phyloP scores from a whole-genome alignment of 2,888 invertebrate genomes.

The Drosophila birchii region DNA sequence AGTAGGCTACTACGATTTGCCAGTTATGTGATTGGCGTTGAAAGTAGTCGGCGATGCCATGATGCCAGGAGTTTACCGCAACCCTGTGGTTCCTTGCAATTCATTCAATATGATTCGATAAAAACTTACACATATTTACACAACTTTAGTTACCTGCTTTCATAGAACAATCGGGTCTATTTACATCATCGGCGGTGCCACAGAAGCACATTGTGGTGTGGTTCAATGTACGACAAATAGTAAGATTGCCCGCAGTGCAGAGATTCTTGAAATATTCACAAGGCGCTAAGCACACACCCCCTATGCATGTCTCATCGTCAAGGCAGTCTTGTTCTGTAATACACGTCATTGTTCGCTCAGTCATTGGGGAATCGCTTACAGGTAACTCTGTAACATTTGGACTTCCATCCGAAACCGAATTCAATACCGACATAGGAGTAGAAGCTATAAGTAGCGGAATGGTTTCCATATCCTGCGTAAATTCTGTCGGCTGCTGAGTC shows the following conservation, averaged over 20 bases:
- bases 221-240: constrained; percentile 85
- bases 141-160: constrained; percentile 87
- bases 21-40: constrained; percentile 69
- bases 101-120: constrained; percentile 70
- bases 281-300: constrained; percentile 86
- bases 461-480: background rate
- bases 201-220: constrained; percentile 87
- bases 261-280: constrained; percentile 84
- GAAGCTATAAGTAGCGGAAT: background rate
- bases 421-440: constrained; percentile 8
- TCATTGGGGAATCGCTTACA: constrained; percentile 29
- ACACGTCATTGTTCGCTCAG: constrained; percentile 62
- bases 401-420: constrained; percentile 21
- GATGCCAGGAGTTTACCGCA: constrained; percentile 68
- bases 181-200: constrained; percentile 84
- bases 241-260: constrained; percentile 82
- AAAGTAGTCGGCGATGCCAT: constrained; percentile 62
- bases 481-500: background rate
- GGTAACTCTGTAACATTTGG: constrained; percentile 38
- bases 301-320: constrained; percentile 85
- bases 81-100: constrained; percentile 69
- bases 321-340: constrained; percentile 83
- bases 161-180: constrained; percentile 86
- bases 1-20: constrained; percentile 67
- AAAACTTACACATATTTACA: constrained; percentile 70